Evolutionary conservation across 2,113 vertebrate genomes (phyloP), one percentile per base, ranked within the genome.

Genomic region (Cavia aperea): DNA sequence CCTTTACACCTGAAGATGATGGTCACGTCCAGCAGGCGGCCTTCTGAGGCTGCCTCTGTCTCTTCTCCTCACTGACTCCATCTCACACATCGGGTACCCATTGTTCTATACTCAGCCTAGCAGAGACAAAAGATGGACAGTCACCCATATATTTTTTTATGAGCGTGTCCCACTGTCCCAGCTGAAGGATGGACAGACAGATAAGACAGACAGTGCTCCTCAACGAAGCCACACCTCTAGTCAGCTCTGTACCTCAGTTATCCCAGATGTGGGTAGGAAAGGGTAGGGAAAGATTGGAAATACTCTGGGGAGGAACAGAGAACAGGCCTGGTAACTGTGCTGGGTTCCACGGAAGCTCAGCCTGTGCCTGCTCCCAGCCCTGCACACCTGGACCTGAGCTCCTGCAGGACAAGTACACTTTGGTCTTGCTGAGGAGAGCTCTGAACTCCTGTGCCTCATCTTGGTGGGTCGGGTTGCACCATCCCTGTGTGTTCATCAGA

Each of bases 331-430:
- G 46, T 4, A 56, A 26, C 19, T 26, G n/a, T 36, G 29, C 23
- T 51, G 19, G 58, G 81, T 43, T 21, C 19, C 4, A 1, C 18
- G 1, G 39, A 62, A 39, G 24, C 33, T 70, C 19, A 49, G 66
- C 7, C 62, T 2, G 13, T 29, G 24, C 29, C 54, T 39, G 56
- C 1, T 78, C 5, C 43, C 18, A 29, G 14, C 39, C 29, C 46
- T 56, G 88, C 4, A 24, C 0, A 15, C 12, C 2, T 31, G 7
- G 2, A 26, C 29, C 18, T n/a, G 49, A 70, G 26, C 62, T 26
- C 58, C 13, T 8, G 5, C 12, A 18, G 79, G 49, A 21, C 4
- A 66, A 33, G 7, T 0, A 7, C 3, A 51, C 43, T 5, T 36
- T n/a, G 46, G 26, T 56, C 16, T 8, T 8, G 13, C 39, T 1